Percentiles rank a stretch among this genome's conserved stretches.
Evolutionary conservation across 2,888 invertebrate genomes (phyloP).

Genomic region (Eledone cirrhosa): DNA sequence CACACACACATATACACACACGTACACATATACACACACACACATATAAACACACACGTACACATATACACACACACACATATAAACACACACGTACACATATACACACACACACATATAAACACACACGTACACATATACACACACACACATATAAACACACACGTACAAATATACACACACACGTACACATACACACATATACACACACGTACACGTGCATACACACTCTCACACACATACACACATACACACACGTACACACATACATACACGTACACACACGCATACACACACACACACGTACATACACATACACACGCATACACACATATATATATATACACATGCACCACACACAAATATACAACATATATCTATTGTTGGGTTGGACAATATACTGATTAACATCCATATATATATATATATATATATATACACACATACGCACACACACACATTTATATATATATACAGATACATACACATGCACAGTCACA

Average conservation of each 20-base stretch:
- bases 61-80: neutral
- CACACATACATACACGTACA: neutral
- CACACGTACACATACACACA: neutral
- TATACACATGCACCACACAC: neutral
- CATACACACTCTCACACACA: neutral
- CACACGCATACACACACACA: neutral
- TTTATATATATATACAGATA: too few species aligned
- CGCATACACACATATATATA: neutral
- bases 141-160: neutral
- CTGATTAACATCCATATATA: too few species aligned
- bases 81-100: neutral
- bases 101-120: neutral
- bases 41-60: neutral
- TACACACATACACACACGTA: neutral
- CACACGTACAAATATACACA: neutral
- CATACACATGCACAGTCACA: too few species aligned
- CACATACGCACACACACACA: too few species aligned
- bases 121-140: neutral
- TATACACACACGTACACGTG: neutral
- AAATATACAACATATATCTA: too few species aligned
- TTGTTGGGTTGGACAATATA: too few species aligned
- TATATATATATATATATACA: too few species aligned
- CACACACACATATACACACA: neutral
- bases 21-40: neutral
- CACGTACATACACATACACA: neutral